Evolutionary conservation across 2,797 vertebrate genomes (phyloP).

Genomic region (Paguma larvata): DNA sequence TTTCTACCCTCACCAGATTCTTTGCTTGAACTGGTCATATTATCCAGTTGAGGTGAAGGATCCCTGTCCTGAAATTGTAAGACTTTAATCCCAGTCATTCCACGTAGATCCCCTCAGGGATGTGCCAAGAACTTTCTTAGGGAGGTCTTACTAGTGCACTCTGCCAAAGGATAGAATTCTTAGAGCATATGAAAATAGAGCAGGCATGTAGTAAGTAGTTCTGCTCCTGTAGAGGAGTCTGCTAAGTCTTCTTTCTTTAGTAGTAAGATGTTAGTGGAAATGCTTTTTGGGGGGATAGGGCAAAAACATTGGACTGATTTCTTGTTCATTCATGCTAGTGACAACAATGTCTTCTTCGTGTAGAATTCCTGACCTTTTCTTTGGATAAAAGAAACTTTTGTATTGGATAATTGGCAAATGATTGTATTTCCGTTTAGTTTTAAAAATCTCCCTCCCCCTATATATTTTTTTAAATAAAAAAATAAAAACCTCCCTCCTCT

Average conservation of each 20-base stretch:
- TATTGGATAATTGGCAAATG: neutral
- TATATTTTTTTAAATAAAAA: neutral
- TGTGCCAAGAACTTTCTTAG: neutral
- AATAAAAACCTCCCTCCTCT: neutral
- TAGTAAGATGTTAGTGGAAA: neutral
- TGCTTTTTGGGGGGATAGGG: neutral
- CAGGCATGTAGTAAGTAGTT: neutral
- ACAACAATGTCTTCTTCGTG: neutral
- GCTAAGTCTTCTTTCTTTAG: neutral
- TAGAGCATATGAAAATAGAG: neutral
- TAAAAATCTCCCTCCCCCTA: neutral
- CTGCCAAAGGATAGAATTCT: neutral
- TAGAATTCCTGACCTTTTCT: neutral
- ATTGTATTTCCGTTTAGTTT: neutral
- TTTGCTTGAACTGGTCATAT: neutral
- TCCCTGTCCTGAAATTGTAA: neutral
- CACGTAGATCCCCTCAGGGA: neutral
- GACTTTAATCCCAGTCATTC: neutral
- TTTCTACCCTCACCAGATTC: conserved; percentile 24
- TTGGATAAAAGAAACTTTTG: conserved; percentile 31
- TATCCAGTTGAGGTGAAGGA: neutral
- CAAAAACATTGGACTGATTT: conserved; percentile 8
- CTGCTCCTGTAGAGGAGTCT: neutral
- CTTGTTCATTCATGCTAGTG: neutral
- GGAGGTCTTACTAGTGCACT: neutral